These are phyloP conservation scores for Macrophya alboannulata DNA, from an alignment of 2,888 invertebrate species.

Conservation along the genomic window DNA sequence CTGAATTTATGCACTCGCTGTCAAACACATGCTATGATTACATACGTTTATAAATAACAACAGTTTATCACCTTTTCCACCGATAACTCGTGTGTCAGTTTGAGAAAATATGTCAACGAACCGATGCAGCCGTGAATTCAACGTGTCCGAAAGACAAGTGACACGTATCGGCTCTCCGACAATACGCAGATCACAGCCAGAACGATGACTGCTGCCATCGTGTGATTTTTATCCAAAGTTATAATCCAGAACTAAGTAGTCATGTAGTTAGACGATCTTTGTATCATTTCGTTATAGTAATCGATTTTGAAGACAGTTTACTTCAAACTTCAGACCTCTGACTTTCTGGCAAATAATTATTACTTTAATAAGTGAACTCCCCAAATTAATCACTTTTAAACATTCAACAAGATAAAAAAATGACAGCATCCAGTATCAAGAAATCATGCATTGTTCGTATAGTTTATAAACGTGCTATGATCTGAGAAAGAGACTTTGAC, in stretches of 20 bases:
- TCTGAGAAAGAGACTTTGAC: not conserved
- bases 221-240: not conserved
- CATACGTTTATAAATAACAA: not conserved
- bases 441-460: not conserved
- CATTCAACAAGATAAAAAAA: not conserved
- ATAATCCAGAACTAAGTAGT: not conserved
- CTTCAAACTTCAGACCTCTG: not conserved
- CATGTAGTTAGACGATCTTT: conserved; percentile 1
- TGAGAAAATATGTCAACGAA: conserved; percentile 1
- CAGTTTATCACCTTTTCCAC: conserved; percentile 27
- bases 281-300: not conserved
- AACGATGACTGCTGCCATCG: conserved; percentile 16
- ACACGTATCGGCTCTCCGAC: conserved; percentile 26
- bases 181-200: not conserved
- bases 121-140: not conserved
- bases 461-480: not conserved
- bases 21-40: not conserved
- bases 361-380: not conserved
- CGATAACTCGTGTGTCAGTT: not conserved
- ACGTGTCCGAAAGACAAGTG: conserved; percentile 27
- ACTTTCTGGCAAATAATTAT: not conserved
- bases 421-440: not conserved
- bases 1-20: not conserved
- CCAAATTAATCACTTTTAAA: not conserved
- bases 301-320: not conserved